Evolutionary conservation across 2,888 invertebrate species (phyloP).

Genomic region (Mylabris sibirica): DNA sequence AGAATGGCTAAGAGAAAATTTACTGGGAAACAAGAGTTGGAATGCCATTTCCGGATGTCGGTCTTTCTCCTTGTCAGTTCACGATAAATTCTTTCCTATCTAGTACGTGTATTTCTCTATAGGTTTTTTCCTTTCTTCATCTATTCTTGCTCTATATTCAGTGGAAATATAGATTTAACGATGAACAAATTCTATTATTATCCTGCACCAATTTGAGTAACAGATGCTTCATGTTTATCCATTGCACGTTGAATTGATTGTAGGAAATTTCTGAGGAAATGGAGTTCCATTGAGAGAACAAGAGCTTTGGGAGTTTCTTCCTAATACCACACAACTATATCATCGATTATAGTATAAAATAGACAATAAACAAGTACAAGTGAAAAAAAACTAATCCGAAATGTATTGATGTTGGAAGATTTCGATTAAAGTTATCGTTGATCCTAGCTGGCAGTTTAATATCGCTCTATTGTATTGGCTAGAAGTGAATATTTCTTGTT

Average conservation of each 20-base stretch:
- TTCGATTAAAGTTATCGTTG: constrained; percentile 25
- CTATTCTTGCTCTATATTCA: constrained; percentile 22
- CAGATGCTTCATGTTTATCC: constrained; percentile 10
- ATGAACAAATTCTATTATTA: constrained; percentile 12
- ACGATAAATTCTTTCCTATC: constrained; percentile 30
- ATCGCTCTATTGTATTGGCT: constrained; percentile 21
- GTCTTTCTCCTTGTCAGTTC: constrained; percentile 30
- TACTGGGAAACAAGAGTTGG: constrained; percentile 28
- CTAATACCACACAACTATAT: constrained; percentile 33
- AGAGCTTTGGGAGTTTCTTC: constrained; percentile 38
- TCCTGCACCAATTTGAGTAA: not conserved
- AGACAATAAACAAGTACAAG: not conserved
- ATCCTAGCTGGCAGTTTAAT: constrained; percentile 34
- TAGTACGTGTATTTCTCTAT: constrained; percentile 18
- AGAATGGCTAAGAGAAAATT: constrained; percentile 32
- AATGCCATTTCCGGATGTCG: constrained; percentile 37
- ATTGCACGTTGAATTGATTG: constrained; percentile 40
- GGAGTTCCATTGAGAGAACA: constrained; percentile 43
- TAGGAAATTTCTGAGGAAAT: constrained; percentile 47
- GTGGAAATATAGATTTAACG: constrained; percentile 37
- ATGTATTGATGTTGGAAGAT: constrained; percentile 16
- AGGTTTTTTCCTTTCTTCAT: no score
- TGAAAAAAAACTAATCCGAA: not conserved
- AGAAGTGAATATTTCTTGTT: constrained; percentile 20
- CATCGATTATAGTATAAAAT: constrained; percentile 19